Evolutionary conservation across 2,113 vertebrate genomes (phyloP), one percentile per base, ranked within the genome.

Genomic region (Porphyrio hochstetteri): DNA sequence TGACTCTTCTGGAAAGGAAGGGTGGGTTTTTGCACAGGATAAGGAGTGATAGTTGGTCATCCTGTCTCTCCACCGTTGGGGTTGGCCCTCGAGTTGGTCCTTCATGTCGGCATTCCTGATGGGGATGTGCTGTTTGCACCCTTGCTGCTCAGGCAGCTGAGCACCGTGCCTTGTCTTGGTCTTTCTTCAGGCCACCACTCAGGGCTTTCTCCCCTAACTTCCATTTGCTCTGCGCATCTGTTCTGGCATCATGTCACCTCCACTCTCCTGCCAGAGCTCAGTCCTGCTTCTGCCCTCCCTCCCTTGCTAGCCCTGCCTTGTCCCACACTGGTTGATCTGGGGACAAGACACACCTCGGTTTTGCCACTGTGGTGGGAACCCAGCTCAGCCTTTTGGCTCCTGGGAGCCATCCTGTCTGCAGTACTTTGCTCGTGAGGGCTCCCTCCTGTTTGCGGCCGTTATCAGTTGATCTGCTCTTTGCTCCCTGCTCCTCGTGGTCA

Each of bases 31-130:
- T 53, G 17, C 3, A 1, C 57, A 38, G 57, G 46, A 5, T 60
- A 19, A 55, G 52, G 21, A 81, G 31, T 1, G 1, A 19, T 25
- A 33, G 44, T 13, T 13, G 17, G 19, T 74, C 2, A 0, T n/a
- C 29, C 55, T 48, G 48, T 56, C 27, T 86, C 82, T 29, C 29
- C 9, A 3, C 5, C 31, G 11, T 61, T 40, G 9, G 11, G 7
- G 14, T 3, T 35, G 57, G 65, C 29, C 53, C 52, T 50, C 6
- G n/a, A 76, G 36, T 63, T 1, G 2, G 50, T 38, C 28, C 11
- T n/a, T 10, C 16, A 6, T 28, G 3, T 61, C 1, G 2, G 6
- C 25, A 13, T 70, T 67, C 44, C 35, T 40, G 35, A 53, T 40
- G 55, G 20, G 8, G 13, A 23, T 15, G 21, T 15, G 42, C 44